Base-by-base conservation (phyloP, 2,888 invertebrate species). In the Scaptomyza caliginosa region DNA sequence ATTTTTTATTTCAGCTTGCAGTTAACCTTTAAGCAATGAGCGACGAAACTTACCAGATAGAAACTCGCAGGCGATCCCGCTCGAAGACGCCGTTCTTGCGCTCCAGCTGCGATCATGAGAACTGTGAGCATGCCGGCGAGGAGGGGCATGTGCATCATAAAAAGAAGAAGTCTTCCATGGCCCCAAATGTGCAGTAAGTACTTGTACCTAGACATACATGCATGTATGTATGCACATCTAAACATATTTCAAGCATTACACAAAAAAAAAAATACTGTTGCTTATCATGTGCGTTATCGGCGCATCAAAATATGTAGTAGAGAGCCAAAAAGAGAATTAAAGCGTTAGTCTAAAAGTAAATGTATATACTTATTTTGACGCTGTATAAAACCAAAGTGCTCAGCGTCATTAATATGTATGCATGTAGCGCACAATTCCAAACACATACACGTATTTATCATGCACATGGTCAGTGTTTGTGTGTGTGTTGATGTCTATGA, bases 1-100 rank as follows among this genome's bases (percentile, higher is more conserved):
- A 6, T 11, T 1, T 11, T 28, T 10, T 28, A 40, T 34, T 40
- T 56, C n/a, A n/a, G 36, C 40, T 71, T 65, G 28, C 69, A 81
- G 78, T 32, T 43, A 49, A 42, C 26, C 36, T 56, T 36, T 50
- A 51, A 63, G 57, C 38, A 28, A 90, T 90, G 90, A 90, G 85
- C 67, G 89, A 88, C 26, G 76, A 83, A 43, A 50, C 46, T 11
- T 88, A 88, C 67, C 85, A 86, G 57, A 91, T 92, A 78, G 93
- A 93, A 91, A 93, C 94, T 89, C 92, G 94, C 91, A 93, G 94
- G 90, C 93, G 94, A 92, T 95, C 95, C 81, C 93, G 95, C 78
- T 95, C 95, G 32, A 94, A 93, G 88, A 95, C 95, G 83, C 95
- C 95, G 70, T 94, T 94, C 88, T 90, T 93, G 77, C 92, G 93